Base-by-base conservation (phyloP, 2,113 vertebrate genomes). In the Microtus ochrogaster region DNA sequence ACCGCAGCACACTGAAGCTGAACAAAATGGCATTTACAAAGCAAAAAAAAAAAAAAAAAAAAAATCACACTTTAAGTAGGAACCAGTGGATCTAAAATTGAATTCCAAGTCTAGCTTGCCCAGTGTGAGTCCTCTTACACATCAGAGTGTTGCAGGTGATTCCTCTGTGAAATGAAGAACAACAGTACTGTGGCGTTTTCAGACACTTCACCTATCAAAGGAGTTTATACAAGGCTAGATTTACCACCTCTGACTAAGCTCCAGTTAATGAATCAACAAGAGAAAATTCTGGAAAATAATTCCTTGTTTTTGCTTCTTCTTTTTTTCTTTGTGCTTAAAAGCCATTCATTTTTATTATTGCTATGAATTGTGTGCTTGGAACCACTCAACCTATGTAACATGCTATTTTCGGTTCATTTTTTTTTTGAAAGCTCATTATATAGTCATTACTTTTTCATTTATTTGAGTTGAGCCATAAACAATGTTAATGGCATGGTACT, bases 371-470 rank as follows among this genome's bases (percentile, higher is more conserved):
- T 47, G 30, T 77, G 8, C 58, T 93, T 84, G 95, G 81, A 97
- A 91, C 68, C 5, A 39, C 47, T 94, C 39, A 22, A 0, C 84
- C 72, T 95, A 86, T 61, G 89, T 95, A 97, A 66, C 82, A 1
- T 85, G 65, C 96, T 70, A 73, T 96, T 68, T 97, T 3, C 47
- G 72, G 94, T 77, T 92, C 73, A 91, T 83, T 97, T 58, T 65
- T 58, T 65, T 52, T 83, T 63, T 26, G 22, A 94, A 93, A 96
- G 26, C 65, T 74, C 79, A 83, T 86, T 78, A 7, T 96, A 96
- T 52, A 91, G 30, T 94, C 68, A 95, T 96, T 95, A 95, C 94
- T 96, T 92, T 96, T 94, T 92, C 79, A 90, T 73, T 97, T 96
- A 76, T 94, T 97, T 96, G 49, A 97, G 84, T 81, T 90, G 87